phyloP scores from a whole-genome alignment of 2,888 invertebrate species.

The Cosmia trapezina region DNA sequence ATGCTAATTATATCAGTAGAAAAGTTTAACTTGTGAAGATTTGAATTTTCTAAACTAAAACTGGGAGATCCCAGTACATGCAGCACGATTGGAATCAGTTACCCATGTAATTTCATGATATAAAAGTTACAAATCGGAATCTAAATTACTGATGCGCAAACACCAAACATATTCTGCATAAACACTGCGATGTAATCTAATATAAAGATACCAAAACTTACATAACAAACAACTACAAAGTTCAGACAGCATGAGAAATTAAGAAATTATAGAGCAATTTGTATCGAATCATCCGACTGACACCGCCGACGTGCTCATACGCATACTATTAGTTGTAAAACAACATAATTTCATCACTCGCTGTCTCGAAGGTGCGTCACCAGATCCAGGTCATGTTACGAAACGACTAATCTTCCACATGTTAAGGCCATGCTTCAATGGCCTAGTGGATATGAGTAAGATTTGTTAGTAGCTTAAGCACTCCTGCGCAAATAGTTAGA shows the following conservation, averaged over 20 bases:
- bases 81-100: background rate
- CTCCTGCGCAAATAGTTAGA: slow-evolving; percentile 16
- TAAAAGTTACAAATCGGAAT: background rate
- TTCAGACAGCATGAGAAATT: slow-evolving; percentile 48
- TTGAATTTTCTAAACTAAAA: background rate
- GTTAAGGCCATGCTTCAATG: slow-evolving; percentile 62
- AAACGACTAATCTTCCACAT: slow-evolving; percentile 68
- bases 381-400: slow-evolving; percentile 69
- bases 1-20: no score
- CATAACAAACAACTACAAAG: slow-evolving; percentile 32
- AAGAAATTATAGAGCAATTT: slow-evolving; percentile 63
- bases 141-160: background rate
- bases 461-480: slow-evolving; percentile 22
- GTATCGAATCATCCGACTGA: slow-evolving; percentile 54
- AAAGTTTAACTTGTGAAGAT: background rate
- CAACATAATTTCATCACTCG: slow-evolving; percentile 68
- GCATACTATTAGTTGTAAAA: slow-evolving; percentile 65
- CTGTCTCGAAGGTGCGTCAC: slow-evolving; percentile 67
- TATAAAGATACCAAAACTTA: slow-evolving; percentile 26
- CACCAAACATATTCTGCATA: background rate
- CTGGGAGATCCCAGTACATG: background rate
- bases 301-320: slow-evolving; percentile 53
- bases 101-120: background rate
- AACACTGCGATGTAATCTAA: background rate
- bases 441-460: slow-evolving; percentile 54